A percentile compares a stretch with the other conserved stretches of the same genome.
phyloP scores from a whole-genome alignment of 1,140 invertebrate species.

The Temnothorax longispinosus region DNA sequence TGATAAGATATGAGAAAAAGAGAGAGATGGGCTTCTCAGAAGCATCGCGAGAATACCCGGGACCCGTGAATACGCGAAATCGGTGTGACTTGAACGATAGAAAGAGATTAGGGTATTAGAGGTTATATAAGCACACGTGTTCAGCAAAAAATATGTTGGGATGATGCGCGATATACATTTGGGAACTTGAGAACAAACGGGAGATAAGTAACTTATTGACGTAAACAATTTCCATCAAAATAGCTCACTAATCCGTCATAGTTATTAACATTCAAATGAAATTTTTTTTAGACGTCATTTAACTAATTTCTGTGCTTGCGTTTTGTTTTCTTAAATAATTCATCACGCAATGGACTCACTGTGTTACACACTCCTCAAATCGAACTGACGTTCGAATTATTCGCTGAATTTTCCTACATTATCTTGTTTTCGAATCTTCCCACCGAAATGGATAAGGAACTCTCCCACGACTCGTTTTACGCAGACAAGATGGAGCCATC shows the following conservation, averaged over 20 bases:
- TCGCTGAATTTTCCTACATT: slow-evolving; percentile 74
- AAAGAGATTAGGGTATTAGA: slow-evolving; percentile 61
- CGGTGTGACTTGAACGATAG: slow-evolving; percentile 33
- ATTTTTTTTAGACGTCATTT: not conserved
- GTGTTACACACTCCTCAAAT: not conserved
- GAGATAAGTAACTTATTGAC: not conserved
- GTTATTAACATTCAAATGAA: not conserved
- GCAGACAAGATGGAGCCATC: slow-evolving; percentile 26
- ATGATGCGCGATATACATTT: not conserved
- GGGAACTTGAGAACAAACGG: not conserved
- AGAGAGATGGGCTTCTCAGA: not conserved
- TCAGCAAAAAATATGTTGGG: not conserved
- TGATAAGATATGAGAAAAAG: slow-evolving; percentile 67
- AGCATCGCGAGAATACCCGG: not conserved
- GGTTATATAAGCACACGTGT: slow-evolving; percentile 14
- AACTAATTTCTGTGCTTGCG: not conserved
- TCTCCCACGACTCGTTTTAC: not conserved
- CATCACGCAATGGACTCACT: not conserved
- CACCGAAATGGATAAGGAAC: not conserved
- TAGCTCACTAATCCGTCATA: not conserved
- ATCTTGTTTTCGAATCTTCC: slow-evolving; percentile 68
- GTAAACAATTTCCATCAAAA: not conserved
- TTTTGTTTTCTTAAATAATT: not conserved
- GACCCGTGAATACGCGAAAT: not conserved
- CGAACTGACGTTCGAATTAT: slow-evolving; percentile 14